Conservation (phyloP, 2,888 invertebrate genomes). For the Brenthis hecate region DNA sequence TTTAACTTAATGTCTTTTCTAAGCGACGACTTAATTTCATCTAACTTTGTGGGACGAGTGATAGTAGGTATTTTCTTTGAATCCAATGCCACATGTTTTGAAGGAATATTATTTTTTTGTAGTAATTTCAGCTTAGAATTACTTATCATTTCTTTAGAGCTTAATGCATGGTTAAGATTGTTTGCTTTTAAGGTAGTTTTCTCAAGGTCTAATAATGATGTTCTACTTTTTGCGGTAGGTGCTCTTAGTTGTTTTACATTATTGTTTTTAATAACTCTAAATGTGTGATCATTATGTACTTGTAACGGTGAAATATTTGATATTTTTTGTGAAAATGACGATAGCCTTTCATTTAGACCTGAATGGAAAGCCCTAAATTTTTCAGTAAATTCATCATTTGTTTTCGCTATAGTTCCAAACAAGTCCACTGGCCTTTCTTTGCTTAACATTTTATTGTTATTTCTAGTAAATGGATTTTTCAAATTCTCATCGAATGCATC, state of each 20-base stretch:
- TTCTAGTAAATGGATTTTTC: slow-evolving; percentile 40
- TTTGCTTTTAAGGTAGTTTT: slow-evolving; percentile 10
- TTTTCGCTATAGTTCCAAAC: slow-evolving; percentile 52
- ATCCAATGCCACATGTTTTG: background rate
- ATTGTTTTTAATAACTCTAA: slow-evolving; percentile 2
- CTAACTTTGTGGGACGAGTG: background rate
- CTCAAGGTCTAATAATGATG: background rate
- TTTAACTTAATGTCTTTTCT: slow-evolving; percentile 16
- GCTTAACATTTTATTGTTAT: slow-evolving; percentile 39
- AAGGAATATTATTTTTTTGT: slow-evolving; percentile 4
- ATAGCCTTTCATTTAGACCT: slow-evolving; percentile 62
- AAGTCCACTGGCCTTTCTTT: slow-evolving; percentile 47
- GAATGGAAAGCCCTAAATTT: slow-evolving; percentile 61
- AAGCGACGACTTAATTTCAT: background rate
- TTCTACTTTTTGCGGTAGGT: background rate
- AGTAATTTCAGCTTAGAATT: background rate
- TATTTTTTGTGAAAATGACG: slow-evolving; percentile 47
- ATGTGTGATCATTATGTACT: slow-evolving; percentile 1
- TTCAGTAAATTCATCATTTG: slow-evolving; percentile 59
- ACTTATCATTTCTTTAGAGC: background rate
- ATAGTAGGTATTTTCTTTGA: slow-evolving; percentile 14
- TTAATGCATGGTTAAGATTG: background rate
- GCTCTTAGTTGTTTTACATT: background rate
- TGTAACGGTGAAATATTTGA: slow-evolving; percentile 9
- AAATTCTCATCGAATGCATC: slow-evolving; percentile 51